Evolutionary conservation across 2,797 vertebrate species (phyloP).

Genomic region (Gallinago stenura): DNA sequence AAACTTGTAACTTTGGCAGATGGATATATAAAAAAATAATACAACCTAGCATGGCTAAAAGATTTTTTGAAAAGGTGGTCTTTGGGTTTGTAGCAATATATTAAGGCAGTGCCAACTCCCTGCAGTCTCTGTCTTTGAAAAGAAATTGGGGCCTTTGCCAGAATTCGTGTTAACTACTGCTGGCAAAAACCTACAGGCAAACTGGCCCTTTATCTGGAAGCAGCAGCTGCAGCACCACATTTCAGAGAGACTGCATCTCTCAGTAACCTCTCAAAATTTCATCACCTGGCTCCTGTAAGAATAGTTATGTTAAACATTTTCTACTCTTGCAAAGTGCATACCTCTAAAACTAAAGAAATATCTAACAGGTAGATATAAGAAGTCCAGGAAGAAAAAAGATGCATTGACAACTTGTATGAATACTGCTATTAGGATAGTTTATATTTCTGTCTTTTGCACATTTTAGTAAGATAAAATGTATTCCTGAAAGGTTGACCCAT

Average conservation of each 20-base stretch:
- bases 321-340: background rate
- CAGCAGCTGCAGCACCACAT: background rate
- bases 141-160: background rate
- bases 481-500: background rate
- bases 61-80: background rate
- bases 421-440: background rate
- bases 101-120: background rate
- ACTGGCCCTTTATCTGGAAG: constrained; percentile 17
- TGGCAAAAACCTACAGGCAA: constrained; percentile 7
- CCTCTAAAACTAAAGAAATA: background rate
- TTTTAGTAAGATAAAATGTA: background rate
- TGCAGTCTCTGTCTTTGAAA: constrained; percentile 2
- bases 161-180: background rate
- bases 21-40: background rate
- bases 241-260: background rate
- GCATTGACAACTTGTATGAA: background rate
- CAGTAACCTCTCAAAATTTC: background rate
- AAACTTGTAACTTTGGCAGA: background rate
- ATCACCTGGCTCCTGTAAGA: background rate
- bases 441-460: background rate
- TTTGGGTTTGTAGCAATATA: background rate
- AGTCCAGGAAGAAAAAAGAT: background rate
- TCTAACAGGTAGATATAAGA: background rate
- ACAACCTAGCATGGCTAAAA: background rate
- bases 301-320: background rate